These are phyloP conservation scores for Bathynomus jamesi DNA, from an alignment of 1,140 invertebrate species.

Conservation along the genomic window DNA sequence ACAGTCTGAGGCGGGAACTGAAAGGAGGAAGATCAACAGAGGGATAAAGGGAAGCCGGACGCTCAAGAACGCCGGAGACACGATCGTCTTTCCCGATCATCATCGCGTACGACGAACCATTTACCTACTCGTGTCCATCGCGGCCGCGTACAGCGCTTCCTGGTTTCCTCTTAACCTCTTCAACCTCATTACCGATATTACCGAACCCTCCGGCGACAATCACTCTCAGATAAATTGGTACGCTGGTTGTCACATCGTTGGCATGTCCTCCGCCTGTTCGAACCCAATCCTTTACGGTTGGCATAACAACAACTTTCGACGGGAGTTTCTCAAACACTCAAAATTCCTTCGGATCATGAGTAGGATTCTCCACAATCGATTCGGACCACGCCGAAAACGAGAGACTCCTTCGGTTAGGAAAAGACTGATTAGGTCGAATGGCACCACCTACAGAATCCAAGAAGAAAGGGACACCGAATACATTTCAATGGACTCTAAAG, in stretches of 20 bases:
- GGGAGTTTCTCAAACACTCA: constrained; percentile 49
- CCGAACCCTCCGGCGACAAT: constrained; percentile 37
- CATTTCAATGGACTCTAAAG: no score
- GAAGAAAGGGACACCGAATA: no score
- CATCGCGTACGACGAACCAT: constrained; percentile 67
- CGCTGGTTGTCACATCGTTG: constrained; percentile 49
- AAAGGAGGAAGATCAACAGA: background rate
- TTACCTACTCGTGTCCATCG: constrained; percentile 66
- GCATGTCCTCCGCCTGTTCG: constrained; percentile 51
- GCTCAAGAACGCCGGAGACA: background rate
- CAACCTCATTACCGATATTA: constrained; percentile 49
- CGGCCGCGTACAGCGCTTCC: constrained; percentile 69
- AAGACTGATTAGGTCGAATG: no score
- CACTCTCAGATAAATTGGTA: constrained; percentile 42
- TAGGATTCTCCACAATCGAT: no score
- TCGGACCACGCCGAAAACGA: no score
- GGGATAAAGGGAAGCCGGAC: background rate
- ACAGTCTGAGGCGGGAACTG: no score
- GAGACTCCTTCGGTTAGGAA: no score
- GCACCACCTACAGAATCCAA: no score
- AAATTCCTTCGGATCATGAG: no score
- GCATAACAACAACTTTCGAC: constrained; percentile 53
- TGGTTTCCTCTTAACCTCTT: constrained; percentile 53
- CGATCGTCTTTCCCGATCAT: constrained; percentile 19
- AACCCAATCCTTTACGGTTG: constrained; percentile 53